These are phyloP conservation scores for Caenorhabditis zanzibari DNA, from an alignment of 2,888 invertebrate genomes.

Conservation along the genomic window DNA sequence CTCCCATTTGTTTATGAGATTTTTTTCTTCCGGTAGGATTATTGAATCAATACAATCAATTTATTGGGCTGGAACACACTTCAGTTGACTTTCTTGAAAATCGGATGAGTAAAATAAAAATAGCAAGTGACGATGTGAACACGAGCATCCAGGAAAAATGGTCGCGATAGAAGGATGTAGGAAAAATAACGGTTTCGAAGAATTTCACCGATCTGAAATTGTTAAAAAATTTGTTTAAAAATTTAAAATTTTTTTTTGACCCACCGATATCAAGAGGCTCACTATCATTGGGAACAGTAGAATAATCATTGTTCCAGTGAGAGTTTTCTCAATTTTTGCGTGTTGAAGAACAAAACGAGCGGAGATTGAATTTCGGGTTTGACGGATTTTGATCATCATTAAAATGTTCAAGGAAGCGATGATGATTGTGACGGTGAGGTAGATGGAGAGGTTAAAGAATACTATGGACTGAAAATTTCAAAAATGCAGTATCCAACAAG, in stretches of 20 bases:
- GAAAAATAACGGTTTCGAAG: no score
- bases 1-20: no score
- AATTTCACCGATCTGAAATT: no score
- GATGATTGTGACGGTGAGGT: background rate
- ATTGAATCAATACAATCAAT: no score
- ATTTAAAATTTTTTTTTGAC: background rate
- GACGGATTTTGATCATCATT: background rate
- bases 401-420: background rate
- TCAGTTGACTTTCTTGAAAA: background rate
- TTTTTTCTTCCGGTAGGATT: no score
- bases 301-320: background rate
- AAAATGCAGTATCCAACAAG: no score
- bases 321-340: constrained; percentile 1
- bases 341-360: background rate
- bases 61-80: no score
- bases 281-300: background rate
- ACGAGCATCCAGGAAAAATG: no score
- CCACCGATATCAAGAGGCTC: background rate
- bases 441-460: background rate
- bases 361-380: background rate
- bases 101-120: background rate
- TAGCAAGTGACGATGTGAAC: no score
- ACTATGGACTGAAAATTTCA: background rate
- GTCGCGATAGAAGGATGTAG: no score
- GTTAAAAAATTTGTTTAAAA: no score